Percentiles rank a stretch among this genome's conserved stretches.
Conservation (phyloP, 2,888 invertebrate genomes). For the Zelleria hepariella region DNA sequence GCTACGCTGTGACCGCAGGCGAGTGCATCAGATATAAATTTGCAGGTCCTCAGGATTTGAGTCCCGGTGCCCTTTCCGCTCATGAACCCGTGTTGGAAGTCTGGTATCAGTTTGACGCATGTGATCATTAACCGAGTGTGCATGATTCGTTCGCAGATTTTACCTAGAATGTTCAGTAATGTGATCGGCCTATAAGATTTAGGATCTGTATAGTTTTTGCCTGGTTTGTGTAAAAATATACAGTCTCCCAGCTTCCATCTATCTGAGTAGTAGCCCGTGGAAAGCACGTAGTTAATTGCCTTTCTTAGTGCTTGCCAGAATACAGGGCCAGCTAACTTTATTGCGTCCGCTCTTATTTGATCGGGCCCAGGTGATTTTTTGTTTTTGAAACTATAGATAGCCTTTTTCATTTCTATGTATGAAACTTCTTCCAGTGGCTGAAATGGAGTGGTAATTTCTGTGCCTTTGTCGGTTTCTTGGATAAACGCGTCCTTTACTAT, state of each 20-base stretch:
- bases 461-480: no score
- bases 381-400: constrained; percentile 7
- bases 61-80: constrained; percentile 13
- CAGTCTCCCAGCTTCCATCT: neutral
- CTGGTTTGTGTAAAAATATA: neutral
- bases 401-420: neutral
- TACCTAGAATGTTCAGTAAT: constrained; percentile 11
- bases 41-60: constrained; percentile 11
- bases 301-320: neutral
- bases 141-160: neutral
- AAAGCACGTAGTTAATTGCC: neutral
- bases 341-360: constrained; percentile 7
- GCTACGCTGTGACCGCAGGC: no score
- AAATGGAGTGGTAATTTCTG: no score
- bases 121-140: neutral
- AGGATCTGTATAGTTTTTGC: neutral
- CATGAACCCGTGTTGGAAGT: constrained; percentile 6
- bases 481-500: no score
- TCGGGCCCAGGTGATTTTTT: constrained; percentile 11
- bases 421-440: no score
- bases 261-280: neutral
- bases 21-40: no score
- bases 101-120: constrained; percentile 6
- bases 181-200: constrained; percentile 4
- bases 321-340: constrained; percentile 9